Evolutionary conservation across 1,140 invertebrate species (phyloP), one percentile per base, ranked within the genome.

Genomic region (Amyelois transitella): DNA sequence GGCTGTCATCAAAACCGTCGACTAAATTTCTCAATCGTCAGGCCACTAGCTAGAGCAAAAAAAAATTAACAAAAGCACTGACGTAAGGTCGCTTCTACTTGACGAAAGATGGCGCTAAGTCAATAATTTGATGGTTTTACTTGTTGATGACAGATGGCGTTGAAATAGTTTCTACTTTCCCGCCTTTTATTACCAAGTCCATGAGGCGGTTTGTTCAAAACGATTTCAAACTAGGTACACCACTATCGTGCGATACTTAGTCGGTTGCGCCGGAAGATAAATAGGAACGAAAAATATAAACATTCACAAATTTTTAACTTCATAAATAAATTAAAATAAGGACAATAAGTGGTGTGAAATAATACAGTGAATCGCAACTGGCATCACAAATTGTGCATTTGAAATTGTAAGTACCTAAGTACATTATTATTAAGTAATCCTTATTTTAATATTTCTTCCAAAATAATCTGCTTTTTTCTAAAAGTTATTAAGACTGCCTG

Each of bases 161-260:
- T 70, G 55, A 20, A 2, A 1, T 48, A 48, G 45, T n/a, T 20
- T 20, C 28, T 24, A 48, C 43, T 64, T 69, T 69, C 53, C 58
- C 60, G 65, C 66, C 53, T 54, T 62, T 22, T 55, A 43, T 60
- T 63, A 60, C 52, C 58, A 44, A 66, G 48, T 44, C 47, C 50
- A 50, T 18, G 32, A 67, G 55, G 78, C 78, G 80, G 78, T 74
- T 69, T 64, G 73, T 83, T 83, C 66, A 78, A 86, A 86, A 69
- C 71, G 65, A 57, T 75, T 77, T 75, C 78, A 82, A 84, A 77
- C 72, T 72, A n/a, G n/a, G n/a, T n/a, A 73, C 66, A 76, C 72
- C 76, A 81, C 82, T 82, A 81, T 71, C 76, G 72, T 81, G 81
- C 69, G 65, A n/a, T n/a, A n/a, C n/a, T 61, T 66, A 77, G 61